These are phyloP conservation scores for Hyposmocoma kahamanoa DNA, from an alignment of 1,140 invertebrate genomes.

Conservation along the genomic window DNA sequence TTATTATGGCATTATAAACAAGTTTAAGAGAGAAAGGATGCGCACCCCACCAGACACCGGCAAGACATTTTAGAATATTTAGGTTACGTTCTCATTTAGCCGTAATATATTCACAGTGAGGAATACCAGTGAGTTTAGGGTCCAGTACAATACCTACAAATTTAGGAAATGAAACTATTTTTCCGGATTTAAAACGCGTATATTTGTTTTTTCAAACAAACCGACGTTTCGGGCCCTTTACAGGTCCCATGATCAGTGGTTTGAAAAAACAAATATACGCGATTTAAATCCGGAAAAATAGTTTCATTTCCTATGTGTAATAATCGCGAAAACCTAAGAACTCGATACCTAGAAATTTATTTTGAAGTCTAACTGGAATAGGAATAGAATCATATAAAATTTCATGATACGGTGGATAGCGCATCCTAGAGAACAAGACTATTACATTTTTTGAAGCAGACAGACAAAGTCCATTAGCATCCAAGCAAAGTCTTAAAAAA, in stretches of 20 bases:
- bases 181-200: too few relatives aligned
- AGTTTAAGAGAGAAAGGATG: background rate
- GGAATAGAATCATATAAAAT: background rate
- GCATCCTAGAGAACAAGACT: background rate
- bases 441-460: background rate
- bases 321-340: too few relatives aligned
- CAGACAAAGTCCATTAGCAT: background rate
- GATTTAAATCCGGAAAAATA: too few relatives aligned
- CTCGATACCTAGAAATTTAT: too few relatives aligned
- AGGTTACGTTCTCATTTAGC: background rate
- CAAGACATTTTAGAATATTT: background rate
- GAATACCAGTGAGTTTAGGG: background rate
- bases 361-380: background rate
- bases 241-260: too few relatives aligned
- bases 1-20: background rate
- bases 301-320: too few relatives aligned
- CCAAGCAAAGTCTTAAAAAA: background rate
- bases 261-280: too few relatives aligned
- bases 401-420: background rate
- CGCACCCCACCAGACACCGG: background rate
- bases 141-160: background rate
- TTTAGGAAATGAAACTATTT: too few relatives aligned
- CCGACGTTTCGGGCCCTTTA: too few relatives aligned
- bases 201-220: too few relatives aligned
- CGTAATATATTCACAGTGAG: background rate